phyloP scores from a whole-genome alignment of 2,797 vertebrate species.

The Urosaurus nigricauda region DNA sequence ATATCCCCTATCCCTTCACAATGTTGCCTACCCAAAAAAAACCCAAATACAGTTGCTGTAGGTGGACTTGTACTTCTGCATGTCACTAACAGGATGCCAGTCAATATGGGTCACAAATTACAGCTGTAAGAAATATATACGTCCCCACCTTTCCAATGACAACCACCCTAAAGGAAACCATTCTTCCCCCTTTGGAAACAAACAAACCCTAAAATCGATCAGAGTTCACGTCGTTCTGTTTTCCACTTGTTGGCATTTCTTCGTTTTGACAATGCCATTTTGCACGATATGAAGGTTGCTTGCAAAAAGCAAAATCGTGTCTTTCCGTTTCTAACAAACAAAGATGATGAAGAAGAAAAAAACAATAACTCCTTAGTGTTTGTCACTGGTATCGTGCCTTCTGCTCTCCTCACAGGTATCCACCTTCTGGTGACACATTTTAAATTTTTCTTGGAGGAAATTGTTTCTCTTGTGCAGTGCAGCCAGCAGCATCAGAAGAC shows the following conservation, averaged over 20 bases:
- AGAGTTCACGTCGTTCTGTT: background rate
- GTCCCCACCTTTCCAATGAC: too few species aligned
- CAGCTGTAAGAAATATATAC: too few species aligned
- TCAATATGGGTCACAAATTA: too few species aligned
- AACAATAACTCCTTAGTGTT: too few species aligned
- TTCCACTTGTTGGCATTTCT: background rate
- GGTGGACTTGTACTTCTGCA: too few species aligned
- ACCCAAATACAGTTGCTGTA: too few species aligned
- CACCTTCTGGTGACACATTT: background rate
- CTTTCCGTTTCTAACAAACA: background rate
- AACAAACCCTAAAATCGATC: too few species aligned
- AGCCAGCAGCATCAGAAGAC: background rate
- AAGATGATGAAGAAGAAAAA: background rate
- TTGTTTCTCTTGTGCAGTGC: background rate
- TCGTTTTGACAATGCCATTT: slow-evolving; percentile 2
- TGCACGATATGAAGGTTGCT: background rate
- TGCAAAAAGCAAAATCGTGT: background rate
- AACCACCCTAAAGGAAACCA: too few species aligned
- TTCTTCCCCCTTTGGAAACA: too few species aligned
- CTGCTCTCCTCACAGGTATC: background rate
- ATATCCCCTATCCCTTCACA: too few species aligned
- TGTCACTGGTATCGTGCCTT: background rate
- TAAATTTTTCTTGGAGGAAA: background rate
- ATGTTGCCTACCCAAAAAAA: too few species aligned
- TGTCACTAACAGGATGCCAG: too few species aligned